Conservation (phyloP, 1,140 invertebrate genomes). For the Caenorhabditis briggsae region DNA sequence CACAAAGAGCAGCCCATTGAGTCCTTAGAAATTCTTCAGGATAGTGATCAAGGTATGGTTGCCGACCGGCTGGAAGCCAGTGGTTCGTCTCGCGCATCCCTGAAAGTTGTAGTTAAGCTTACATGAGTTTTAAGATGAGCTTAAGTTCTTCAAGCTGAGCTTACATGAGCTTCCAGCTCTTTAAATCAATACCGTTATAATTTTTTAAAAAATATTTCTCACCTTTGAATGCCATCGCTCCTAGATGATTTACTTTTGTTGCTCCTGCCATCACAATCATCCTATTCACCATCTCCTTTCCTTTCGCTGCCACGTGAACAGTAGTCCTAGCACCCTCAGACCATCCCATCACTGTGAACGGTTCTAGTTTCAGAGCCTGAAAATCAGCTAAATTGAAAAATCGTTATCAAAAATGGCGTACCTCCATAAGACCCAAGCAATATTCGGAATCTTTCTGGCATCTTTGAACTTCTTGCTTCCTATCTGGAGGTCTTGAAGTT, state of each 20-base stretch:
- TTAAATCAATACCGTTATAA: too few species aligned
- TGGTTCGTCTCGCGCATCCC: constrained; percentile 77
- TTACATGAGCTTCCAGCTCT: too few species aligned
- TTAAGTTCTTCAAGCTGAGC: too few species aligned
- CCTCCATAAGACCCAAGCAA: constrained; percentile 72
- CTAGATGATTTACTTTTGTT: constrained; percentile 75
- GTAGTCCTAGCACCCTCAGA: constrained; percentile 76
- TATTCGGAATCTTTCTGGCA: constrained; percentile 75
- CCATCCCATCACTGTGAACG: constrained; percentile 76
- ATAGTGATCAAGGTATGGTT: constrained; percentile 74
- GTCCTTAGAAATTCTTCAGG: constrained; percentile 70
- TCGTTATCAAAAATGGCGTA: not conserved
- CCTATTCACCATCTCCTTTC: constrained; percentile 66
- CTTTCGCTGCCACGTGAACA: constrained; percentile 73
- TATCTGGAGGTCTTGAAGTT: constrained; percentile 74
- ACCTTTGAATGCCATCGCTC: constrained; percentile 68
- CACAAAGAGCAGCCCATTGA: constrained; percentile 77
- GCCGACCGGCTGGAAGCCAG: constrained; percentile 72
- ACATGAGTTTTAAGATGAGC: too few species aligned
- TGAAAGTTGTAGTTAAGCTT: too few species aligned
- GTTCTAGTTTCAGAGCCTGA: constrained; percentile 69
- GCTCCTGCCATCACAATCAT: constrained; percentile 74
- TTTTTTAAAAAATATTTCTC: constrained; percentile 24
- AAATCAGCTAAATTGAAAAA: not conserved
- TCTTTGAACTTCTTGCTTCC: constrained; percentile 74